Evolutionary conservation across 1,140 invertebrate genomes (phyloP).

Genomic region (Theocolax elegans): DNA sequence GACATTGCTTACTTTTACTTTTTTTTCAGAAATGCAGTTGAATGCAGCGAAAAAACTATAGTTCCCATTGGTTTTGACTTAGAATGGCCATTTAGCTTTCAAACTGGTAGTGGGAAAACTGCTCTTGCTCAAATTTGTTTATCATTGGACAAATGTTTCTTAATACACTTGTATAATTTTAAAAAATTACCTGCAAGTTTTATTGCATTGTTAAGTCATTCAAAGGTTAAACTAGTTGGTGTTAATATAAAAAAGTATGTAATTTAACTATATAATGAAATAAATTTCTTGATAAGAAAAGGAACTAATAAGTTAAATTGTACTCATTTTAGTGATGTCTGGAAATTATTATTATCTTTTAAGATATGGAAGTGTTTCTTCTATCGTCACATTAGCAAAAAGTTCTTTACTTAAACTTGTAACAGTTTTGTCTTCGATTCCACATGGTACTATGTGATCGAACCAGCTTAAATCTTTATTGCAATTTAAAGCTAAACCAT

Average conservation of each 20-base stretch:
- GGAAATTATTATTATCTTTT: conserved; percentile 74
- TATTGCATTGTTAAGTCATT: conserved; percentile 68
- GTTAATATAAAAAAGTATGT: conserved; percentile 75
- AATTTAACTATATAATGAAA: conserved; percentile 13
- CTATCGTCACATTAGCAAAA: conserved; percentile 65
- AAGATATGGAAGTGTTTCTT: conserved; percentile 71
- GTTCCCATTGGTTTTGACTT: conserved; percentile 72
- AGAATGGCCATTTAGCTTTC: conserved; percentile 74
- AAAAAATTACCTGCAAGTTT: conserved; percentile 71
- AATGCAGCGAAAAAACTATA: conserved; percentile 56
- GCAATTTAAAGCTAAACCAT: conserved; percentile 96
- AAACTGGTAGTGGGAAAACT: conserved; percentile 72
- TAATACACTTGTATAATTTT: conserved; percentile 70
- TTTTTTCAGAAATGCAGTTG: conserved; percentile 63
- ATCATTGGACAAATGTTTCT: conserved; percentile 66
- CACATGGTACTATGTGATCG: conserved; percentile 95
- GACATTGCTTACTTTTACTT: conserved; percentile 28
- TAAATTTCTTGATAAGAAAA: not conserved
- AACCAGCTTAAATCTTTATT: conserved; percentile 93
- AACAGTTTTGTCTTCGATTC: conserved; percentile 91
- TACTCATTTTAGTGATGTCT: conserved; percentile 68
- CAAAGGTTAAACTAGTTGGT: conserved; percentile 71
- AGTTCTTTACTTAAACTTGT: conserved; percentile 90
- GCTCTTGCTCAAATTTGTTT: conserved; percentile 72
- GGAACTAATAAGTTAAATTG: not conserved